Base-by-base conservation (phyloP, 2,113 vertebrate species). In the Melanotaenia duboulayi region DNA sequence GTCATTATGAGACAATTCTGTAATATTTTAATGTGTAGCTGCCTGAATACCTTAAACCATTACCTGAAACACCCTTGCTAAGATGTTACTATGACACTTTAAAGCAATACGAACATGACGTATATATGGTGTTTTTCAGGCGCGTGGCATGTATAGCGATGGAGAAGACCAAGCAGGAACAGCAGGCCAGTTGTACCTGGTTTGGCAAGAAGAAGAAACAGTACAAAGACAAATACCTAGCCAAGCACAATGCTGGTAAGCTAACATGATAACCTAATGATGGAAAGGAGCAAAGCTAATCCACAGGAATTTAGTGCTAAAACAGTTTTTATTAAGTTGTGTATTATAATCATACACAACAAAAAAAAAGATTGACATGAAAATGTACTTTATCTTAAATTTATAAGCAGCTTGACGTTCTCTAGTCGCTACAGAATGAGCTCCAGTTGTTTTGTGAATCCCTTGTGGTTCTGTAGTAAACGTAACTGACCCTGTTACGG, bases 121-220 rank as follows among this genome's bases (percentile, higher is more conserved):
- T 13, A 2, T 10, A 2, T 75, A 35, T 80, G 19, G 55, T 68
- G 3, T 48, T 56, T 35, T 65, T 2, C 70, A 99, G 98, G 98
- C 96, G 98, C 42, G 98, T 99, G 80, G 98, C 98, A 39, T 99
- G 98, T 80, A 97, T 99, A 87, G 98, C 98, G 14, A 99, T 99
- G 98, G 98, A 99, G 94, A 99, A 99, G 92, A 99, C 98, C 87
- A 99, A 98, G 86, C 97, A 99, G 91, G 98, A 99, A 78, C 98
- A 99, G 84, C 98, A 99, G 87, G 97, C 98, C 91, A 99, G 97
- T 90, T 99, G 98, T 87, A 99, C 98, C 86, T 99, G 97, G 98
- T 99, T 99, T 94, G 97, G 98, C 80, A 99, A 99, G 94, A 99
- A 99, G 92, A 99, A 99, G 93, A 99, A 99, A 90, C 98, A 99